phyloP scores from a whole-genome alignment of 1,140 invertebrate species.

The Heliconius hewitsoni region DNA sequence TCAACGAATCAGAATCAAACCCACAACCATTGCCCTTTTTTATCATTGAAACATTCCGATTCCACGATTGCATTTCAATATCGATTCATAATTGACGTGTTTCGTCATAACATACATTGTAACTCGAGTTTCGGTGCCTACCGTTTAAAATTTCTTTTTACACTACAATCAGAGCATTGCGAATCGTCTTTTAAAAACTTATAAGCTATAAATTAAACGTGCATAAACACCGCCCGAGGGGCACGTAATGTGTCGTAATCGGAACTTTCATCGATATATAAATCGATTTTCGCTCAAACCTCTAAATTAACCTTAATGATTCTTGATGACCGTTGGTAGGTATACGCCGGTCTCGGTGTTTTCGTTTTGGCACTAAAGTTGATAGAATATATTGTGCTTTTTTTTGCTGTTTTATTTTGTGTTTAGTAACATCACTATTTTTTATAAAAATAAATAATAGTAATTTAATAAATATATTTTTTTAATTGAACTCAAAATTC shows the following conservation, averaged over 20 bases:
- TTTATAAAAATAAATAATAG: too few relatives aligned
- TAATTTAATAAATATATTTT: too few relatives aligned
- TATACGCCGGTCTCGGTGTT: slow-evolving; percentile 13
- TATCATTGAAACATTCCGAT: neutral
- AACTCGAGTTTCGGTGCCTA: neutral
- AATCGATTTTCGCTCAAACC: slow-evolving; percentile 74
- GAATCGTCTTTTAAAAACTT: slow-evolving; percentile 48
- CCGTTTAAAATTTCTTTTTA: slow-evolving; percentile 10
- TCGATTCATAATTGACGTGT: neutral
- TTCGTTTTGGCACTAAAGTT: neutral
- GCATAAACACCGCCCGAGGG: slow-evolving; percentile 47
- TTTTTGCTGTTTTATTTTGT: too few relatives aligned
- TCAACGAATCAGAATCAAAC: neutral
- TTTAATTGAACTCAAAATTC: too few relatives aligned
- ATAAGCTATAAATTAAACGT: slow-evolving; percentile 52
- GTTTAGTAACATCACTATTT: too few relatives aligned
- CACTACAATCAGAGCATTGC: slow-evolving; percentile 44
- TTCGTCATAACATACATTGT: neutral
- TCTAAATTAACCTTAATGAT: slow-evolving; percentile 76
- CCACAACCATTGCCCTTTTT: neutral
- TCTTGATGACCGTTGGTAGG: slow-evolving; percentile 55
- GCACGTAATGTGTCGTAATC: slow-evolving; percentile 63
- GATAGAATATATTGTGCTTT: slow-evolving; percentile 7
- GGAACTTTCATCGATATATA: slow-evolving; percentile 74
- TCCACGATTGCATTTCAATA: neutral